Evolutionary conservation across 2,888 invertebrate species (phyloP), one percentile per base, ranked within the genome.

Genomic region (Lochmaea capreae): DNA sequence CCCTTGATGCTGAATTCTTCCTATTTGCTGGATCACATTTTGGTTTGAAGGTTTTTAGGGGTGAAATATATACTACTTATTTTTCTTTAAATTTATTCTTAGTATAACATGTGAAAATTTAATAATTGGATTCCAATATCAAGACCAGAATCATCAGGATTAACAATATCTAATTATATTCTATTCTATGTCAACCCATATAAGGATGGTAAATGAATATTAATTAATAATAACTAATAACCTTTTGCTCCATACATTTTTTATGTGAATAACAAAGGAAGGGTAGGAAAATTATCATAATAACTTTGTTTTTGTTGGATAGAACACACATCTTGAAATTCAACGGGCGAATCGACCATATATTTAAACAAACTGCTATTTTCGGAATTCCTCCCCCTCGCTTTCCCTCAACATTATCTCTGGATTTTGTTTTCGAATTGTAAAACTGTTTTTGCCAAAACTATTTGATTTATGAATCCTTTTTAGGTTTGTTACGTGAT

Each of bases 401-500:
- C 39, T 59, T 59, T 33, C 33, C 59, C 33, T 16, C 6, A 33
- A 59, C 59, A 59, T 59, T 59, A 42, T 62, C 43, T 62, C 11
- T 39, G 33, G 62, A 62, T 39, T 62, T 62, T 42, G 16, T 42
- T 42, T 62, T 42, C 42, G 42, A 62, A 62, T 42, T 43, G 11
- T 18, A 42, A 62, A 62, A 42, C 42, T 39, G 42, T 42, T 62
- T 39, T n/a, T 16, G 2, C 42, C 42, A 16, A 42, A 62, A 62
- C 16, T 62, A 16, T 62, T 62, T 62, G 42, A 62, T 62, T 62
- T 62, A 62, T 62, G 43, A 16, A 11, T 42, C 42, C 18, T 43
- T 62, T 62, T 43, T 43, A 43, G 16, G n/a, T n/a, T 42, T 3
- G 62, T 43, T 42, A 18, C 62, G 62, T 62, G 62, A 62, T 62